Conservation (phyloP, 1,140 invertebrate species). For the Choristoneura fumiferana region DNA sequence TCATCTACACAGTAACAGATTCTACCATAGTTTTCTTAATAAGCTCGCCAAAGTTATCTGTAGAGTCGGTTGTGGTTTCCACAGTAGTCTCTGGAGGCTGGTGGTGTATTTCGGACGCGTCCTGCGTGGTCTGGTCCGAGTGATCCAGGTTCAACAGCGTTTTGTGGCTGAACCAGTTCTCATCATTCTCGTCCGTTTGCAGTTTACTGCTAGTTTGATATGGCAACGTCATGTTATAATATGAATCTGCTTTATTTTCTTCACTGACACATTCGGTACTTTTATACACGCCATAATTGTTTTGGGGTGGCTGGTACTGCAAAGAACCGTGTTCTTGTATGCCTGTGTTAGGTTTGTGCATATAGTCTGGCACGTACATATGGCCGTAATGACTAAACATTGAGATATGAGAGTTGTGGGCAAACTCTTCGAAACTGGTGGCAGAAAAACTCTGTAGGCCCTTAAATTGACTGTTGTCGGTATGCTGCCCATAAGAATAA, state of each 20-base stretch:
- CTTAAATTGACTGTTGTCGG: constrained; percentile 59
- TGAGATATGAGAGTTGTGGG: constrained; percentile 73
- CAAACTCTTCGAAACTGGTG: constrained; percentile 79
- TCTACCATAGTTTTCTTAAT: constrained; percentile 96
- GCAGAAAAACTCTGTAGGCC: constrained; percentile 73
- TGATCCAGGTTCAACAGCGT: constrained; percentile 62
- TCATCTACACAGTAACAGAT: constrained; percentile 88
- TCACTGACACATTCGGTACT: constrained; percentile 52
- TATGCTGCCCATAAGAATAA: constrained; percentile 65
- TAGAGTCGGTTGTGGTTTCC: constrained; percentile 47
- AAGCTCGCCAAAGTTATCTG: constrained; percentile 93
- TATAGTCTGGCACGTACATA: constrained; percentile 74
- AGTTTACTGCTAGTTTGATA: constrained; percentile 82
- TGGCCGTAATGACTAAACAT: constrained; percentile 79
- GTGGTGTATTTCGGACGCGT: constrained; percentile 80
- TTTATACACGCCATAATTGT: constrained; percentile 71
- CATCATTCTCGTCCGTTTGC: constrained; percentile 75
- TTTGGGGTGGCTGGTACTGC: constrained; percentile 54
- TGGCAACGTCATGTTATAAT: constrained; percentile 79
- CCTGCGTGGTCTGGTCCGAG: constrained; percentile 80
- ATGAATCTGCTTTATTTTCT: constrained; percentile 69
- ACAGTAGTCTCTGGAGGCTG: constrained; percentile 40
- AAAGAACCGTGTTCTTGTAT: constrained; percentile 54
- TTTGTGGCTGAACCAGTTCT: constrained; percentile 74
- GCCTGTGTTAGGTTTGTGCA: constrained; percentile 53